Evolutionary conservation across 1,140 invertebrate genomes (phyloP).

Genomic region (Hormaphis cornu): DNA sequence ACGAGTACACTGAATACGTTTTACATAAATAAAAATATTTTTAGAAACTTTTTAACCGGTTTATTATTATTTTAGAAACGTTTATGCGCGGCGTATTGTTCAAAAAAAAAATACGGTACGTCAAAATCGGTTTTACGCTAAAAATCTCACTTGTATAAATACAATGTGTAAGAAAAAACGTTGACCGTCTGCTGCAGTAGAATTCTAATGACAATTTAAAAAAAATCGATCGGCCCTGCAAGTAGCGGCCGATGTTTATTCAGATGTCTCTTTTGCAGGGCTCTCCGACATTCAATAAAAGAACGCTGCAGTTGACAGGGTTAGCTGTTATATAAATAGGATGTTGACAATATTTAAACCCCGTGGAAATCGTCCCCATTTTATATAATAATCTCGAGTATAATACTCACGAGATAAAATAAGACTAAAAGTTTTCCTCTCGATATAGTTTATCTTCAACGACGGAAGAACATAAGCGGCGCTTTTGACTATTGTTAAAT

Average conservation of each 20-base stretch:
- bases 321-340: slow-evolving; percentile 7
- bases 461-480: too few relatives aligned
- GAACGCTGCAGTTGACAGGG: slow-evolving; percentile 18
- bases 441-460: neutral
- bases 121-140: too few relatives aligned
- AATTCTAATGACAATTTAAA: neutral
- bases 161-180: too few relatives aligned
- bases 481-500: too few relatives aligned
- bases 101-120: too few relatives aligned
- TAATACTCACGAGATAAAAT: neutral
- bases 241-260: slow-evolving; percentile 4
- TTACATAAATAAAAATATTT: too few relatives aligned
- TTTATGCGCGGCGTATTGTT: too few relatives aligned
- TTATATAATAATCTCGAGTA: neutral
- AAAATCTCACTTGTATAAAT: too few relatives aligned
- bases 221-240: neutral
- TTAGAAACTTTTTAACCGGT: too few relatives aligned
- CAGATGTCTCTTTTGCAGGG: neutral
- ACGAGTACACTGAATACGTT: too few relatives aligned
- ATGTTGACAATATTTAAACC: slow-evolving; percentile 17
- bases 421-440: neutral
- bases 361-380: neutral
- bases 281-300: neutral
- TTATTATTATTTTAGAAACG: too few relatives aligned
- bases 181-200: too few relatives aligned